Percentiles rank a stretch among this genome's conserved stretches.
Evolutionary conservation across 2,888 invertebrate genomes (phyloP).

Genomic region (Dryobota labecula): DNA sequence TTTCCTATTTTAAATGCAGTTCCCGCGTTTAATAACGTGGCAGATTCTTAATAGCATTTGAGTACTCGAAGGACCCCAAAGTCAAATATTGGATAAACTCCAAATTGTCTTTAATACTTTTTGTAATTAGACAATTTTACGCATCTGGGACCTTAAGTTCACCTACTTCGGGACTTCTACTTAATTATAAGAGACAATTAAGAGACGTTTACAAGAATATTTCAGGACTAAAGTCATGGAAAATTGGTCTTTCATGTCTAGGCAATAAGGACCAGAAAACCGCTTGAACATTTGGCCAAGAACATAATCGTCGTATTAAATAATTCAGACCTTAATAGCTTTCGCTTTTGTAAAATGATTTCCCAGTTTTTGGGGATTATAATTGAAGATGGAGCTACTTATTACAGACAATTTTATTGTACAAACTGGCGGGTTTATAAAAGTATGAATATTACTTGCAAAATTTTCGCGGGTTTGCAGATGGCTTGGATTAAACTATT

Average conservation of each 20-base stretch:
- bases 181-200: conserved; percentile 81
- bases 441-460: conserved; percentile 22
- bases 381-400: conserved; percentile 57
- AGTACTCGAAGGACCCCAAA: conserved; percentile 35
- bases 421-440: conserved; percentile 20
- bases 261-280: conserved; percentile 45
- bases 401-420: conserved; percentile 45
- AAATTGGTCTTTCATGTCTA: conserved; percentile 52
- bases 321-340: conserved; percentile 70
- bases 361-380: conserved; percentile 59
- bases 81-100: conserved; percentile 69
- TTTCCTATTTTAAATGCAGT: conserved; percentile 53
- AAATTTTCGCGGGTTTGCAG: not conserved
- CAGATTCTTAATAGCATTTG: conserved; percentile 41
- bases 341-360: conserved; percentile 72
- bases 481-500: not conserved
- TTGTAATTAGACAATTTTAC: conserved; percentile 79
- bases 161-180: conserved; percentile 76
- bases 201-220: conserved; percentile 62
- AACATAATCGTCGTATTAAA: conserved; percentile 73
- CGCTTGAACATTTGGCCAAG: conserved; percentile 50
- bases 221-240: not conserved
- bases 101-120: conserved; percentile 75
- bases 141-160: conserved; percentile 76
- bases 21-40: conserved; percentile 41